Evolutionary conservation across 1,140 invertebrate genomes (phyloP), one percentile per base, ranked within the genome.

Genomic region (Oppia nitens): DNA sequence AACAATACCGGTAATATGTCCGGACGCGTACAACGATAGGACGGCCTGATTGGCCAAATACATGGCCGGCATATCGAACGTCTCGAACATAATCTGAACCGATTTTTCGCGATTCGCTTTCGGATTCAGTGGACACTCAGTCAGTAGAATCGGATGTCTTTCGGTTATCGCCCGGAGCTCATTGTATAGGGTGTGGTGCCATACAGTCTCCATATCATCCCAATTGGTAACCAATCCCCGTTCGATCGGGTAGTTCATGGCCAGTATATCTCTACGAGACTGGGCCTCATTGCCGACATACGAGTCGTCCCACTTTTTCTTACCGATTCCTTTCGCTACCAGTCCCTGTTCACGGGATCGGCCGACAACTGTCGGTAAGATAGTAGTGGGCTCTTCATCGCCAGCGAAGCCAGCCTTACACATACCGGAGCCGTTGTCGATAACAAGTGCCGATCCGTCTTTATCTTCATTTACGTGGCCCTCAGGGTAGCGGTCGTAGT

Each of bases 151-250:
- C 56, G 88, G 87, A 73, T 90, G 87, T 71, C 92, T 87, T 66
- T 92, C 89, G 27, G 89, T 89, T 59, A 88, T 89, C 63, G 94
- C 87, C 75, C 89, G 81, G 62, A 95, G 78, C 73, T 92, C 88
- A 73, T 91, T 93, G 69, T 76, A 77, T 69, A 78, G 78, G 60
- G 75, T 77, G 66, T 78, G 74, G 67, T 77, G 77, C 77, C 77
- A 78, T 68, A 78, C 78, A 66, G 79, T 79, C 69, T 79, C 78
- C 77, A 78, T 78, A 62, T 77, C 76, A 63, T 78, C 75, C 75
- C 76, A 77, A 67, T 78, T 77, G 55, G 75, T 77, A 51, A 76
- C 75, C 64, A 76, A 77, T 59, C 75, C 75, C 66, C 77, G 76
- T 61, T 76, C 73, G 64, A 78, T 78, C 51, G 76, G 76, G 68